phyloP scores from a whole-genome alignment of 2,888 invertebrate species.

The Lutraria lutraria region DNA sequence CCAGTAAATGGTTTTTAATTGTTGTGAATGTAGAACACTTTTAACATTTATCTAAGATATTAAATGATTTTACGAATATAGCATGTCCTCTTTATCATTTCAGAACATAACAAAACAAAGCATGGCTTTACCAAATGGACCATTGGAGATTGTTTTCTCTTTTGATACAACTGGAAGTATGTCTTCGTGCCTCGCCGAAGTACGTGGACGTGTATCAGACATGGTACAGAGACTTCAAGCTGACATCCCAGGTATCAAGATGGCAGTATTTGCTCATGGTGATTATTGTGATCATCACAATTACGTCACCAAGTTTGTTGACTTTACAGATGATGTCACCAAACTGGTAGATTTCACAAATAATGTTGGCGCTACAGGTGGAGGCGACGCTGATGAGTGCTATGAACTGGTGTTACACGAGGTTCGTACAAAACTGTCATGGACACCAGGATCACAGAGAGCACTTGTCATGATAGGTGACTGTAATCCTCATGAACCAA shows the following conservation, averaged over 20 bases:
- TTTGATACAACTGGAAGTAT: slow-evolving; percentile 85
- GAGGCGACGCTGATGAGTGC: slow-evolving; percentile 70
- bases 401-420: slow-evolving; percentile 71
- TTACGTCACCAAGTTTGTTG: slow-evolving; percentile 79
- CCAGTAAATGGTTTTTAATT: too few species aligned
- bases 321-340: slow-evolving; percentile 60
- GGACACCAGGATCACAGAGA: slow-evolving; percentile 72
- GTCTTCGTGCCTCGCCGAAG: slow-evolving; percentile 75
- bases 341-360: slow-evolving; percentile 74
- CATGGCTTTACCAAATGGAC: slow-evolving; percentile 49
- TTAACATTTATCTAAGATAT: neutral
- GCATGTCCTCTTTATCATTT: neutral
- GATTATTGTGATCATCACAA: slow-evolving; percentile 81
- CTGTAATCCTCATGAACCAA: slow-evolving; percentile 60
- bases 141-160: slow-evolving; percentile 82
- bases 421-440: slow-evolving; percentile 69
- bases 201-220: slow-evolving; percentile 76
- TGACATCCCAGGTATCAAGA: slow-evolving; percentile 82
- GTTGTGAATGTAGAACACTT: too few species aligned
- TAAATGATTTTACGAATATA: neutral
- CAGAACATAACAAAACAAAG: neutral
- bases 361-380: slow-evolving; percentile 68
- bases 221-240: slow-evolving; percentile 82
- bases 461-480: slow-evolving; percentile 80
- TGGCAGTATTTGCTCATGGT: slow-evolving; percentile 84